Evolutionary conservation across 1,140 invertebrate species (phyloP).

Genomic region (Charaxes varanes): DNA sequence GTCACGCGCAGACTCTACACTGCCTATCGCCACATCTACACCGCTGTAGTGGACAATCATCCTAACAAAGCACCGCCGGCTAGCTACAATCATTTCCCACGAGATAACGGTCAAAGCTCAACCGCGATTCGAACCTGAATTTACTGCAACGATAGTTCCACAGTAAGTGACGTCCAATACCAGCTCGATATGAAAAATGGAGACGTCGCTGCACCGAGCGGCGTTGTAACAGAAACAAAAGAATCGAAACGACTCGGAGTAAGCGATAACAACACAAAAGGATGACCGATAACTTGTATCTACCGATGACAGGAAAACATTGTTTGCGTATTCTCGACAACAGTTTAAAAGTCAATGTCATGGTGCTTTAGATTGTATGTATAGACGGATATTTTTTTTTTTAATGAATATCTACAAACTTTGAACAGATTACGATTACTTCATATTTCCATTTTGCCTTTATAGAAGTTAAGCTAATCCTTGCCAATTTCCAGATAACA

Average conservation of each 20-base stretch:
- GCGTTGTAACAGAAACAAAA: slow-evolving; percentile 45
- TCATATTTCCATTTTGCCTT: no score
- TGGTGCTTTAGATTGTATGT: slow-evolving; percentile 27
- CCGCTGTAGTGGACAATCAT: slow-evolving; percentile 65
- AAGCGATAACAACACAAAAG: slow-evolving; percentile 64
- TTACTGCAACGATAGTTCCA: slow-evolving; percentile 40
- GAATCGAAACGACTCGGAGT: slow-evolving; percentile 27
- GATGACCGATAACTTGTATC: slow-evolving; percentile 65
- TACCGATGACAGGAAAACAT: slow-evolving; percentile 65
- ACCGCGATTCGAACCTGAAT: slow-evolving; percentile 54
- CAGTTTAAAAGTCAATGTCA: slow-evolving; percentile 52
- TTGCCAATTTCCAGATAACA: no score
- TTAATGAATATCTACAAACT: no score
- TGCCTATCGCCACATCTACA: slow-evolving; percentile 65
- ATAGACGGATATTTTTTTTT: no score
- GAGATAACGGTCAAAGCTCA: slow-evolving; percentile 64
- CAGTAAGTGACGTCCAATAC: slow-evolving; percentile 38
- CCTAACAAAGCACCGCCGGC: slow-evolving; percentile 67
- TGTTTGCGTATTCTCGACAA: slow-evolving; percentile 55
- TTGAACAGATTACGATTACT: no score
- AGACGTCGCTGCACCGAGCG: slow-evolving; percentile 29
- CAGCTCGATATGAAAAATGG: slow-evolving; percentile 22
- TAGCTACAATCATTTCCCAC: slow-evolving; percentile 68
- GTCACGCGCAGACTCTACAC: slow-evolving; percentile 49
- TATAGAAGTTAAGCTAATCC: no score